These are phyloP conservation scores for Jacana jacana DNA, from an alignment of 2,113 vertebrate genomes.

Conservation along the genomic window DNA sequence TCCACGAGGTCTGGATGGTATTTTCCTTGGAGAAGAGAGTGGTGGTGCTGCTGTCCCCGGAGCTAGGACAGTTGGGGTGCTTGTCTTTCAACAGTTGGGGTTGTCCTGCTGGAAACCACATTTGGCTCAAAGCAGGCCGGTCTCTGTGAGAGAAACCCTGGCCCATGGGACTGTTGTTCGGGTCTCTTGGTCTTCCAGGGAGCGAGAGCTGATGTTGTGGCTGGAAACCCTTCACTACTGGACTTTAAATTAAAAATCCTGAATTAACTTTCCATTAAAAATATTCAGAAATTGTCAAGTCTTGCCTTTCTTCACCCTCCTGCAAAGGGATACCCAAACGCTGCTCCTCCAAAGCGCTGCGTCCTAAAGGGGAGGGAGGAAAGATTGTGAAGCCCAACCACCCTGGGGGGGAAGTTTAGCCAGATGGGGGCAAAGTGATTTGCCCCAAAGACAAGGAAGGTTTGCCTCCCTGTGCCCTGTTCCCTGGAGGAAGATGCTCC, in stretches of 20 bases:
- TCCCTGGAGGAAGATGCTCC: not conserved
- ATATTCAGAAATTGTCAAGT: not conserved
- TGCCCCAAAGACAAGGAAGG: too few relatives aligned
- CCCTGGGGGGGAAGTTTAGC: accelerated
- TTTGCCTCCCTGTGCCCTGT: not conserved
- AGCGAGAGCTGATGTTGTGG: not conserved
- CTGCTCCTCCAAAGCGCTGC: not conserved
- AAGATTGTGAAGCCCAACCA: not conserved
- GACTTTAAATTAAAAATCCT: not conserved
- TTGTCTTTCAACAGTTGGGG: not conserved
- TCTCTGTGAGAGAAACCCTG: not conserved
- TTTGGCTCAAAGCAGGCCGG: not conserved
- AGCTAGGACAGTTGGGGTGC: not conserved
- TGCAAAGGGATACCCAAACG: not conserved
- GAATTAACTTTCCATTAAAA: not conserved
- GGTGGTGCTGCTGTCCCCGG: not conserved
- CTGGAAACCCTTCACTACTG: not conserved
- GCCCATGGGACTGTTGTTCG: accelerated
- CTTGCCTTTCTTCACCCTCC: not conserved
- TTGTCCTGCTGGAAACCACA: not conserved
- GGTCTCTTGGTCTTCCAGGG: not conserved
- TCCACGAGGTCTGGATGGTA: not conserved
- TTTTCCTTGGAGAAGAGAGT: not conserved
- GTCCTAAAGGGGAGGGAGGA: not conserved
- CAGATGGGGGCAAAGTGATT: not conserved